Percentiles rank a stretch among this genome's conserved stretches.
phyloP scores from a whole-genome alignment of 1,140 invertebrate genomes.

The Pemphigus obesinymphae region DNA sequence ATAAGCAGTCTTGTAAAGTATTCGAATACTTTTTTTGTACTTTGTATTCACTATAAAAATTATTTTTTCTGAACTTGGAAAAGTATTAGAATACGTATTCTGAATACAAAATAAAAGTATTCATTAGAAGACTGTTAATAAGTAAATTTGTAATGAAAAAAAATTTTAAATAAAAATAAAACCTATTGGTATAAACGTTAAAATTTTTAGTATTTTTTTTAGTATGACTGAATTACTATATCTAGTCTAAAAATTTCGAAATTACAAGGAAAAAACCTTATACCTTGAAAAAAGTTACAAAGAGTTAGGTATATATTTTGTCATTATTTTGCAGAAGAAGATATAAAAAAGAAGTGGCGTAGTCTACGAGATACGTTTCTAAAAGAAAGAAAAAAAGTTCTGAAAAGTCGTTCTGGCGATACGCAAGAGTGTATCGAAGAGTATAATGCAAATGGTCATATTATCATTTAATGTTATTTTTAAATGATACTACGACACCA shows the following conservation, averaged over 20 bases:
- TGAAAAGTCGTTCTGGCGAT: background rate
- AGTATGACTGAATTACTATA: background rate
- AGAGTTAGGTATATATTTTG: background rate
- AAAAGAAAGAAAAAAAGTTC: background rate
- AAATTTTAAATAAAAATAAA: no score
- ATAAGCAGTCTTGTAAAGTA: no score
- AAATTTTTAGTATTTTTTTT: background rate
- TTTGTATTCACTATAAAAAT: no score
- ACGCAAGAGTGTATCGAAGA: background rate
- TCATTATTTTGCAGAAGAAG: background rate
- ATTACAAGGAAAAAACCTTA: no score
- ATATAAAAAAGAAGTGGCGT: background rate
- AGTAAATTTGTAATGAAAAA: no score
- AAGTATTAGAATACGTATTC: no score
- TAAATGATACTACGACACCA: background rate
- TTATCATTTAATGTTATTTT: background rate
- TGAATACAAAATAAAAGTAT: no score
- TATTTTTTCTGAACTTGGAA: no score
- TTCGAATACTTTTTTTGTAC: no score
- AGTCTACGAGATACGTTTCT: background rate
- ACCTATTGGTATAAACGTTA: background rate
- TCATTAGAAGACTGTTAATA: no score
- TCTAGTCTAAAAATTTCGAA: background rate
- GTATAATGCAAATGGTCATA: background rate
- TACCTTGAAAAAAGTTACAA: no score